These are phyloP conservation scores for Coelinius sp. DNA, from an alignment of 2,888 invertebrate species.

Conservation along the genomic window DNA sequence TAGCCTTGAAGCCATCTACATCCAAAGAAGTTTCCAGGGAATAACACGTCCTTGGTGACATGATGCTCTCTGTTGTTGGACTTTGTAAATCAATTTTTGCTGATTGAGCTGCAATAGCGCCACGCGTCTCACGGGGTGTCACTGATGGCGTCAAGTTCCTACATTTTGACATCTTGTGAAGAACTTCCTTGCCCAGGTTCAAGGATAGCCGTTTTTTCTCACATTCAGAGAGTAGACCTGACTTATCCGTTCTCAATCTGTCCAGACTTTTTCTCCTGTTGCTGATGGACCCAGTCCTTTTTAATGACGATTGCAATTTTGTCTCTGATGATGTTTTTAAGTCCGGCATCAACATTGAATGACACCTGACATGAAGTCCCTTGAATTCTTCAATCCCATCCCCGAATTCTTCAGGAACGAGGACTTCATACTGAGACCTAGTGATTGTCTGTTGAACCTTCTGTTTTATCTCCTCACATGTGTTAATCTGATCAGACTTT, in stretches of 20 bases:
- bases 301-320: constrained; percentile 46
- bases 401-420: constrained; percentile 56
- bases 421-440: constrained; percentile 57
- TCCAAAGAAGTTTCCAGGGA: constrained; percentile 71
- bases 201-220: constrained; percentile 83
- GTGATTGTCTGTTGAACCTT: not conserved
- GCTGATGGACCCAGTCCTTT: constrained; percentile 61
- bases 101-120: constrained; percentile 63
- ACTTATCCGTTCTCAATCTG: constrained; percentile 50
- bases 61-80: constrained; percentile 42
- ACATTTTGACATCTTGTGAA: constrained; percentile 76
- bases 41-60: constrained; percentile 72
- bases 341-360: constrained; percentile 63
- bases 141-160: constrained; percentile 56
- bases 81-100: constrained; percentile 51
- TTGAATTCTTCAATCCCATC: constrained; percentile 49
- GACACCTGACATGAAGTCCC: constrained; percentile 65
- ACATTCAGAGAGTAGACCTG: constrained; percentile 73
- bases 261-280: constrained; percentile 56
- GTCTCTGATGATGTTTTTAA: constrained; percentile 32
- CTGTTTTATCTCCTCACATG: constrained; percentile 2
- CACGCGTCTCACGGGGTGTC: constrained; percentile 66
- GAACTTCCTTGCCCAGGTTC: constrained; percentile 81
- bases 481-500: not conserved
- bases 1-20: constrained; percentile 50